Evolutionary conservation across 1,140 invertebrate genomes (phyloP), one percentile per base, ranked within the genome.

Genomic region (Plodia interpunctella): DNA sequence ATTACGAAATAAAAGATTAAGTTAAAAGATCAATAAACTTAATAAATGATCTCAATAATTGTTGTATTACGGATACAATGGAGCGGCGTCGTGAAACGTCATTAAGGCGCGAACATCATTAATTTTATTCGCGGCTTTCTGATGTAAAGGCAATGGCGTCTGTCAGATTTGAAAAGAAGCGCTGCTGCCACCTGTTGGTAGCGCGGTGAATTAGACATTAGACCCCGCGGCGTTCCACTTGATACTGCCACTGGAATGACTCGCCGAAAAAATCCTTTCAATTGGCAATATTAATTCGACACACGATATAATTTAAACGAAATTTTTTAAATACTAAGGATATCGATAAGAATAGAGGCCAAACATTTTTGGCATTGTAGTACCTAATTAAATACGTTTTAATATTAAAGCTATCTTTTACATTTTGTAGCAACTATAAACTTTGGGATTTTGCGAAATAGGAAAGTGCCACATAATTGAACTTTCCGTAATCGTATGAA

Each of bases 1-100:
- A 89, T 89, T 89, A 89, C 87, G 81, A 89, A 89, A 89, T 89
- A 89, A 89, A 89, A 89, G 87, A 89, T 89, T 89, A 89, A 89
- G 79, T 89, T 89, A 87, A 89, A 89, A 89, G 87, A 89, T 89
- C 87, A 89, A 89, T 89, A 89, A 89, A 89, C 87, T 87, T 89
- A 89, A 89, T 89, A 89, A 89, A 89, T 89, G 87, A 87, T 89
- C 87, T 89, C 83, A 89, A 89, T 89, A 89, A 89, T 89, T 89
- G 87, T 89, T 89, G 83, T 87, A 89, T 89, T 89, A 89, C 87
- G 80, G 79, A 79, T 77, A 89, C 87, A 89, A 89, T 89, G 84
- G 84, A 82, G 84, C 87, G 83, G 84, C 87, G 78, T 87, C 83
- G 86, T 85, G 86, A 85, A 80, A 81, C 87, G 83, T 83, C 87